Conservation (phyloP, 1,140 invertebrate species). For the Rhopalosiphum padi region DNA sequence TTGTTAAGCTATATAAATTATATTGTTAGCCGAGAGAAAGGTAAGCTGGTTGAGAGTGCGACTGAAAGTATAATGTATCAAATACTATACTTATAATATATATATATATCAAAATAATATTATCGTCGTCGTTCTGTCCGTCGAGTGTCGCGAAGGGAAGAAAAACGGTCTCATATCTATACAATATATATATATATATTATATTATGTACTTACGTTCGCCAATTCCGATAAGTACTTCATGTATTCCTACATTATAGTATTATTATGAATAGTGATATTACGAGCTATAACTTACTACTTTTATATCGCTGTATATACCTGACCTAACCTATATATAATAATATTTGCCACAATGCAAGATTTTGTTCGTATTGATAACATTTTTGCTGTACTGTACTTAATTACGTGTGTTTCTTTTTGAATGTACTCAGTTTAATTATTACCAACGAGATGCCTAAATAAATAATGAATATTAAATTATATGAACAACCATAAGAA, state of each 20-base stretch:
- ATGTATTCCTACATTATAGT: no score
- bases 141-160: not conserved
- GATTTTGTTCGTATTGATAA: no score
- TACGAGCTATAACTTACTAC: not conserved
- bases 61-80: not conserved
- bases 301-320: not conserved
- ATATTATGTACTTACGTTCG: not conserved
- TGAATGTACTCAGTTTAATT: no score
- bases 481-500: no score
- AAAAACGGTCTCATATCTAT: not conserved
- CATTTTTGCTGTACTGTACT: no score
- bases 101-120: not conserved
- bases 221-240: not conserved
- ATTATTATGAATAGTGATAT: not conserved
- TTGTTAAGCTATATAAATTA: not conserved
- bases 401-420: no score
- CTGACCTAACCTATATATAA: not conserved
- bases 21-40: not conserved
- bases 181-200: no score
- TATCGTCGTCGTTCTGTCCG: not conserved
- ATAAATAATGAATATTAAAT: no score
- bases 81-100: not conserved
- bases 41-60: not conserved
- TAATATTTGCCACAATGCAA: not conserved
- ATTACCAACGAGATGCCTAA: no score